Percentiles rank a stretch among this genome's conserved stretches.
Conservation (phyloP, 2,113 vertebrate species). For the Regulus satrapa region DNA sequence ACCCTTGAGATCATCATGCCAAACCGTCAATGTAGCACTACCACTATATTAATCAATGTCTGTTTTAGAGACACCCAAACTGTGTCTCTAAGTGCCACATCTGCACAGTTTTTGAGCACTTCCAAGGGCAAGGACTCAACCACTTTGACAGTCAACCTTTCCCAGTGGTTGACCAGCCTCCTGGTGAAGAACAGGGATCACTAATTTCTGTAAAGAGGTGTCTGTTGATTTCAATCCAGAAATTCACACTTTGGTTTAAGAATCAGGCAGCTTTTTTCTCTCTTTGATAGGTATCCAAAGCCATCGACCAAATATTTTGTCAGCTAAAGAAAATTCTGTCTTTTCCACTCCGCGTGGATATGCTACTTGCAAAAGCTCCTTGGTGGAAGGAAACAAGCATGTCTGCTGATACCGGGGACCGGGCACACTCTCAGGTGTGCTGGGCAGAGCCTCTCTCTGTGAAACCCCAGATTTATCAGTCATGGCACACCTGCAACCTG, state of each 20-base stretch:
- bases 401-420: background rate
- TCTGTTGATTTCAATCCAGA: background rate
- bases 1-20: too few species aligned
- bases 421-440: background rate
- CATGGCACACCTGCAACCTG: background rate
- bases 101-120: background rate
- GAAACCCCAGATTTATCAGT: accelerated
- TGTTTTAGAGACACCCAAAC: too few species aligned
- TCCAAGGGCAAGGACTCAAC: background rate
- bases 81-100: background rate
- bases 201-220: background rate
- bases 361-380: background rate
- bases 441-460: background rate
- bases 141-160: background rate
- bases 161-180: background rate
- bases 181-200: background rate
- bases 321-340: background rate
- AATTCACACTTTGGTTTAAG: background rate
- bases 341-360: background rate
- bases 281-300: background rate
- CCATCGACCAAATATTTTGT: background rate
- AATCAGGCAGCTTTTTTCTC: background rate
- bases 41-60: background rate
- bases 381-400: background rate
- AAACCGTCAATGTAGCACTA: accelerated